Evolutionary conservation across 2,113 vertebrate species (phyloP).

Genomic region (Gallinago media): DNA sequence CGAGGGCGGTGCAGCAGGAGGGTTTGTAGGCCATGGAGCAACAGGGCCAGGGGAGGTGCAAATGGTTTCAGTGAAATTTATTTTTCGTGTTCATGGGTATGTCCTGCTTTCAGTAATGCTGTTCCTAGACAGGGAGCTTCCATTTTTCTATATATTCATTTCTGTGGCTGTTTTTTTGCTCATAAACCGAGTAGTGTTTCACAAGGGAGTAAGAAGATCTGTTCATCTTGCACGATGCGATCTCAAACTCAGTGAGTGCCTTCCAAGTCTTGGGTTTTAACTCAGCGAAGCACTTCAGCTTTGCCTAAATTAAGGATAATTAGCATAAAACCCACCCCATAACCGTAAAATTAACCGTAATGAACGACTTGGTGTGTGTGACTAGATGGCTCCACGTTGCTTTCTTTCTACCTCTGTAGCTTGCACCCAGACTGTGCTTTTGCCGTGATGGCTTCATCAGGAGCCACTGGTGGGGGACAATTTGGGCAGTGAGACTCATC

Average conservation of each 20-base stretch:
- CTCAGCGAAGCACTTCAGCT: background rate
- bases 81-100: background rate
- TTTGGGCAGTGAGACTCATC: rapidly evolving
- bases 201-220: background rate
- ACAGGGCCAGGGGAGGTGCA: background rate
- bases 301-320: background rate
- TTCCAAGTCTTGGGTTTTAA: background rate
- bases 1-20: background rate
- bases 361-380: background rate
- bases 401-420: rapidly evolving
- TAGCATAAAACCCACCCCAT: background rate
- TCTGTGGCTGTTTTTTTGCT: background rate
- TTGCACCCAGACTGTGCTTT: background rate
- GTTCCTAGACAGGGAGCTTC: background rate
- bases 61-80: background rate
- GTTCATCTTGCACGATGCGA: background rate
- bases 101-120: background rate
- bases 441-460: background rate
- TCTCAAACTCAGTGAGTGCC: background rate
- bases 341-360: background rate
- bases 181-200: background rate
- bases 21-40: background rate
- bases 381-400: background rate
- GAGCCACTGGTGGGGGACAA: rapidly evolving
- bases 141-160: background rate